Base-by-base conservation (phyloP, 2,797 vertebrate species). In the Fratercula arctica region DNA sequence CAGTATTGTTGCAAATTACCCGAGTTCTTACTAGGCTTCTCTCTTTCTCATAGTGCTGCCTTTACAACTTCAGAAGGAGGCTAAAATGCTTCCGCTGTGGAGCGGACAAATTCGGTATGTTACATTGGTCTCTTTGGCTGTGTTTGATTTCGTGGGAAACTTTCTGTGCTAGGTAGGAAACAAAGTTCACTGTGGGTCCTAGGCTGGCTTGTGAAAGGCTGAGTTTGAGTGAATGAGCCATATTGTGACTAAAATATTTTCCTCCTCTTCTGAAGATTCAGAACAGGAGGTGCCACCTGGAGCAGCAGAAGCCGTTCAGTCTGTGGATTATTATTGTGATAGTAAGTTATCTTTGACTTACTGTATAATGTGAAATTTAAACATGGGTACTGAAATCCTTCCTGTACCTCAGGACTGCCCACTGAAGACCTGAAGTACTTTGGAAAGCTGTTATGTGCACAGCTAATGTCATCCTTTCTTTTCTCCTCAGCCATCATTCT, bases 21-120 rank as follows among this genome's bases (percentile, higher is more conserved):
- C 0, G 10, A 23, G 56, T 76, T 83, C 81, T 96, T 82, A 96
- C 19, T 35, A 5, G 31, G 20, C 9, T 51, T 74, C 33, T 97
- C 28, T 96, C 96, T 43, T 97, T 93, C 73, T 99, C 98, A 54
- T 98, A 99, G 99, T 99, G 99, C 98, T 99, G 99, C 98, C 99
- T 99, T 98, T 99, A 99, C 98, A 99, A 99, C 99, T 99, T 99
- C 99, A 99, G 99, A 97, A 99, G 99, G 98, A 99, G 99, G 98
- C 98, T 99, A 98, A 99, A 99, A 99, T 99, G 99, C 98, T 99
- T 99, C 98, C 99, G 99, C 97, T 99, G 99, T 97, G 99, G 99
- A 98, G 99, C 99, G 9, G 98, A 99, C 98, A 99, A 99, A 98
- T 98, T 98, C 18, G 99, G 99, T 99, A 99, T 85, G 99, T 98